Percentiles rank a stretch among this genome's conserved stretches.
phyloP scores from a whole-genome alignment of 2,888 invertebrate genomes.

The Catonia carolina region DNA sequence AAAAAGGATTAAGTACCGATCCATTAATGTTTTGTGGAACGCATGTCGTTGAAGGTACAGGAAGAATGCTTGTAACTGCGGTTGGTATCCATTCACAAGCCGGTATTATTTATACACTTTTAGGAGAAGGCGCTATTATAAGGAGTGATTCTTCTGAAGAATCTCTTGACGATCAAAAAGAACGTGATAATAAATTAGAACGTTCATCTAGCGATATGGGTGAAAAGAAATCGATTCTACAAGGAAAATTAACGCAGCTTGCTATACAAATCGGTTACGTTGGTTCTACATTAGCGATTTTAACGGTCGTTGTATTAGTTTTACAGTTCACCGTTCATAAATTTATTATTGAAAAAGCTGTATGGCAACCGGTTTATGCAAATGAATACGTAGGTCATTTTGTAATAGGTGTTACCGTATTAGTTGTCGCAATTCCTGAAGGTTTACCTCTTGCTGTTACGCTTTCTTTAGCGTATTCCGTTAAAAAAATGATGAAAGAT shows the following conservation, averaged over 20 bases:
- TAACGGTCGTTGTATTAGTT: slow-evolving; percentile 56
- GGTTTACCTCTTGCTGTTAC: slow-evolving; percentile 57
- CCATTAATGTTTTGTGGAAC: slow-evolving; percentile 52
- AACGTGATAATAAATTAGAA: background rate
- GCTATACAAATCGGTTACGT: slow-evolving; percentile 63
- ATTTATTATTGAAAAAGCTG: slow-evolving; percentile 46
- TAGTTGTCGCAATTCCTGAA: slow-evolving; percentile 57
- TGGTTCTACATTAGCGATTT: slow-evolving; percentile 54
- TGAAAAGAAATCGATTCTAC: slow-evolving; percentile 63
- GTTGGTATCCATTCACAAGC: slow-evolving; percentile 62
- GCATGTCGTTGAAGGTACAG: slow-evolving; percentile 63
- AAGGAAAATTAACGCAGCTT: slow-evolving; percentile 56
- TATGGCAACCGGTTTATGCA: slow-evolving; percentile 44
- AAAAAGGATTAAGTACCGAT: slow-evolving; percentile 52
- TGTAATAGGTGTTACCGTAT: slow-evolving; percentile 58
- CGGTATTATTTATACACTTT: slow-evolving; percentile 57
- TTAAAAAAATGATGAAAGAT: slow-evolving; percentile 57
- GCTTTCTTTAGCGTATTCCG: slow-evolving; percentile 54
- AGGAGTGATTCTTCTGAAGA: too few species aligned
- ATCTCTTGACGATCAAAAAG: too few species aligned
- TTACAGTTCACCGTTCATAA: slow-evolving; percentile 51
- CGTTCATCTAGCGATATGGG: too few species aligned
- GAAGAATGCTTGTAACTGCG: slow-evolving; percentile 56
- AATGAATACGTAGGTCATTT: slow-evolving; percentile 54
- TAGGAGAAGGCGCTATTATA: slow-evolving; percentile 47